Evolutionary conservation across 1,140 invertebrate species (phyloP), one percentile per base, ranked within the genome.

Genomic region (Drosophila mayri): DNA sequence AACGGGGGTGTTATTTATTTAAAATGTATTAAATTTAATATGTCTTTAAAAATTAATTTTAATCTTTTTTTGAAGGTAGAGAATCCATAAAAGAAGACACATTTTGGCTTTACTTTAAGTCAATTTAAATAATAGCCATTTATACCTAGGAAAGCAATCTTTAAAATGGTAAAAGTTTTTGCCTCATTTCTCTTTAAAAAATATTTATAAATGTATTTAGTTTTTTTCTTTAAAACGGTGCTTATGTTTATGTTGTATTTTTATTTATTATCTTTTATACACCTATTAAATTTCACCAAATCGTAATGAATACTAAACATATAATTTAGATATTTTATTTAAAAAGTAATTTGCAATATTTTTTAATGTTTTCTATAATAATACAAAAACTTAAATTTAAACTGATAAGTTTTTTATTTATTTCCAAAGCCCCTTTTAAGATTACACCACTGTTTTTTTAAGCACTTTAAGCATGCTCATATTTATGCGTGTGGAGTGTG

Each of bases 401-500:
- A 2, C 10, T 28, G 0, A 9, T 9, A 10, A 28, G 1, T 30
- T 28, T 18, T 7, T 32, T 18, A 11, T 12, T 35, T 35, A 14
- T 20, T 14, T 18, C 3, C 0, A 4, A 8, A 28, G 3, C 37
- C 52, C 63, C 54, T 16, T 12, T 1, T 28, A 1, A 20, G 8
- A 28, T 9, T 7, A 55, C 35, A n/a, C 64, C 67, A 3, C 35
- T 57, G 63, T 12, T 16, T 20, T 46, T n/a, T 57, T 22, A 46
- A 30, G 59, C 41, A 68, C 46, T 50, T 50, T 20, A 52, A 52
- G 12, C 35, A 43, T 40, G 60, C 47, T 74, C 57, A 63, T 47
- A 73, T 61, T 60, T 60, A 61, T 64, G 60, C 61, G 62, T 82
- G 70, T 49, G 62, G 64, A 79, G 81, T 68, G 58, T 30, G 41